phyloP scores from a whole-genome alignment of 1,140 invertebrate species.

The Drosophila jambulina region DNA sequence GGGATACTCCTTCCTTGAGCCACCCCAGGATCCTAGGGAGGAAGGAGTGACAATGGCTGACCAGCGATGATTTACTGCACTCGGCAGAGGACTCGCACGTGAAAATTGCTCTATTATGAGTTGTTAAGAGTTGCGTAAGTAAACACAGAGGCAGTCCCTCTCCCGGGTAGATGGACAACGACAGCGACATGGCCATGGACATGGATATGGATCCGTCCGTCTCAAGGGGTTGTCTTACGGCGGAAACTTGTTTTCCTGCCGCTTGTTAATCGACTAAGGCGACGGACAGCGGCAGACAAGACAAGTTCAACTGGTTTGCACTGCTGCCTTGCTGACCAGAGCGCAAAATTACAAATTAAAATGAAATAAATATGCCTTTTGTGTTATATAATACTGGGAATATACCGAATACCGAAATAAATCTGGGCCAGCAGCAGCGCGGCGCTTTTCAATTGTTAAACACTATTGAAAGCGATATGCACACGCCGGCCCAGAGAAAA shows the following conservation, averaged over 20 bases:
- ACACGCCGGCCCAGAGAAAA: constrained; percentile 39
- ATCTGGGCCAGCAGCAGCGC: constrained; percentile 18
- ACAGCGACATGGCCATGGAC: constrained; percentile 41
- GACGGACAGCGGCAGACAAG: constrained; percentile 21
- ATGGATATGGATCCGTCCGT: constrained; percentile 48
- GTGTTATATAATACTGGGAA: constrained; percentile 69
- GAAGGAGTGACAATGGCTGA: constrained; percentile 74
- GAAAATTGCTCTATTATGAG: constrained; percentile 85
- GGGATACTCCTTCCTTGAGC: constrained; percentile 20
- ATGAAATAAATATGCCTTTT: constrained; percentile 83
- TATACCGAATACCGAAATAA: constrained; percentile 46
- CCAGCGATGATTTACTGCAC: constrained; percentile 71
- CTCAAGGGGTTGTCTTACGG: constrained; percentile 60
- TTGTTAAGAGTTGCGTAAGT: constrained; percentile 82
- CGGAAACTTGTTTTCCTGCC: constrained; percentile 64
- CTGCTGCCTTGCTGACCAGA: constrained; percentile 65
- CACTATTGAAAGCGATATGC: constrained; percentile 71
- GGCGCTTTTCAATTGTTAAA: constrained; percentile 32
- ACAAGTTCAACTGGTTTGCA: constrained; percentile 78
- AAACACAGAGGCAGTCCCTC: constrained; percentile 59
- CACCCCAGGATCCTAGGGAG: constrained; percentile 26
- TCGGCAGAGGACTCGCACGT: constrained; percentile 67
- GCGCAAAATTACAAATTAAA: constrained; percentile 84
- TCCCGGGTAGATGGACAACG: constrained; percentile 19
- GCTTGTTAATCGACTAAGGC: constrained; percentile 64